These are phyloP conservation scores for Gymnothorax reevesii DNA, from an alignment of 2,797 vertebrate species.

Conservation along the genomic window DNA sequence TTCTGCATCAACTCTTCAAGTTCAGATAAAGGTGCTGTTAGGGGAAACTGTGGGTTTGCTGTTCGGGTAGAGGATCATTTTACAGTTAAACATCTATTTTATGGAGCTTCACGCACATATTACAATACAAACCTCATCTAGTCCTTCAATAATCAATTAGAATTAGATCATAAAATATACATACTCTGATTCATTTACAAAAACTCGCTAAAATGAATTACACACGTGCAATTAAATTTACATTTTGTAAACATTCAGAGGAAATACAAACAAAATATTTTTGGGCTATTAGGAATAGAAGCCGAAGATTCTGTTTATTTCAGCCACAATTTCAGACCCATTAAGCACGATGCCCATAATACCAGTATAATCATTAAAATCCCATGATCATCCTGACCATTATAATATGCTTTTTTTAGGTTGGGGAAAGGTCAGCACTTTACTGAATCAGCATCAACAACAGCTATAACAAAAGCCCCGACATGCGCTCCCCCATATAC, in stretches of 20 bases:
- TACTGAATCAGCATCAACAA: slow-evolving; percentile 1
- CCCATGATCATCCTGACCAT: neutral
- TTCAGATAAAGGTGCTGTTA: neutral
- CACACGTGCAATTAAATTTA: neutral
- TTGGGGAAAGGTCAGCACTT: neutral
- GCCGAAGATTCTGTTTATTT: neutral
- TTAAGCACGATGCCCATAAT: neutral
- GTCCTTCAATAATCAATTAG: neutral
- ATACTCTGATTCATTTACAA: neutral
- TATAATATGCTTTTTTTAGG: neutral
- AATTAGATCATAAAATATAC: neutral
- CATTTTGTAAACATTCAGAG: neutral
- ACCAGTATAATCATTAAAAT: neutral
- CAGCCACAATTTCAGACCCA: neutral
- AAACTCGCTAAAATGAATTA: neutral
- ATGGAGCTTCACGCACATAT: neutral
- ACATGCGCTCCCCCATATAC: slow-evolving; percentile 30
- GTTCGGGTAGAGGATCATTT: neutral
- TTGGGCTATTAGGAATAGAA: neutral
- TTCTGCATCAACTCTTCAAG: neutral
- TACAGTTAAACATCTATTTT: neutral
- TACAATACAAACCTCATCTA: neutral
- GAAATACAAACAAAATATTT: neutral
- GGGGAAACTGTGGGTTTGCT: neutral
- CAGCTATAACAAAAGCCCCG: slow-evolving; percentile 37